A percentile compares a stretch with the other conserved stretches of the same genome.
Conservation (phyloP, 2,888 invertebrate species). For the Leptopilina myrica region DNA sequence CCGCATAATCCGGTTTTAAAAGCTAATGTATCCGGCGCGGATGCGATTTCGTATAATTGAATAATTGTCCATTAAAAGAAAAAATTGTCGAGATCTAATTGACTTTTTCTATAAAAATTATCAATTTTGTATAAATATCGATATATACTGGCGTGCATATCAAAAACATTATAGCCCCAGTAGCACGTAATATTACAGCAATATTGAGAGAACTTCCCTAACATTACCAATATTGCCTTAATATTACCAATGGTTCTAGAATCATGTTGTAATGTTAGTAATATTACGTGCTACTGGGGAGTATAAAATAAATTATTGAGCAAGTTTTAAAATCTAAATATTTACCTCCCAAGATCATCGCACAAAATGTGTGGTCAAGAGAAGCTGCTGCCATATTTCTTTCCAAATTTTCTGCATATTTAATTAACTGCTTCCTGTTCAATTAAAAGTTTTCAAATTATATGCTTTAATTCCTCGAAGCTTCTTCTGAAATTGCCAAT, state of each 20-base stretch:
- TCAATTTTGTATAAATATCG: neutral
- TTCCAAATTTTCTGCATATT: neutral
- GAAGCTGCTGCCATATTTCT: neutral
- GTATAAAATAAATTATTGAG: neutral
- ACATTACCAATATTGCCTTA: too few relatives aligned
- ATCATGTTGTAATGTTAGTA: too few relatives aligned
- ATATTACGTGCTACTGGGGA: too few relatives aligned
- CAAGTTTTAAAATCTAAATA: constrained; percentile 12
- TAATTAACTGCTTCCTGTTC: constrained; percentile 7
- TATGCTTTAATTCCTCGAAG: neutral
- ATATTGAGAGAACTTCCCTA: too few relatives aligned
- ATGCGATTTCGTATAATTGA: too few relatives aligned
- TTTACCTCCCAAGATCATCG: constrained; percentile 19
- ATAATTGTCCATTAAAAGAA: too few relatives aligned
- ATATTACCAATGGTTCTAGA: too few relatives aligned
- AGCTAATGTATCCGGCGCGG: too few relatives aligned
- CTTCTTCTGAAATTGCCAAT: too few relatives aligned
- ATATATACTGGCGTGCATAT: neutral
- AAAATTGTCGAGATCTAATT: too few relatives aligned
- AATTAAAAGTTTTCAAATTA: neutral
- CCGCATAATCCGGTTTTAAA: too few relatives aligned
- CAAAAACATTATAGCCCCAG: neutral
- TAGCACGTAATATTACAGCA: too few relatives aligned
- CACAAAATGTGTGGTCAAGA: constrained; percentile 26
- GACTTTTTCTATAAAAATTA: neutral